Conservation (phyloP, 2,888 invertebrate species). For the Heterodera filipjevi region DNA sequence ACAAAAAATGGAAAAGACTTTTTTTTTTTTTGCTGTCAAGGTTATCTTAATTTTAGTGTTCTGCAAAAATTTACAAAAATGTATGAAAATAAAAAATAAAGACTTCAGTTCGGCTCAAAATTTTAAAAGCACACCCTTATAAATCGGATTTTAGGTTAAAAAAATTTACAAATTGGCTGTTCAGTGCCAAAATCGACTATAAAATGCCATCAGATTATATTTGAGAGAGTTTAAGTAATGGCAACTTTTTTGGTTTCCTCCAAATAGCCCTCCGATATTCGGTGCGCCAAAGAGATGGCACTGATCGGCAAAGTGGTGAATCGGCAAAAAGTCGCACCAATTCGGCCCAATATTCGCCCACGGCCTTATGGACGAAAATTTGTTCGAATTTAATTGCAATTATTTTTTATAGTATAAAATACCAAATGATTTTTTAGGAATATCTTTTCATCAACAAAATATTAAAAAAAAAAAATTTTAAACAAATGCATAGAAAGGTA, state of each 20-base stretch:
- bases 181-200: background rate
- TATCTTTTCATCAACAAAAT: too few relatives aligned
- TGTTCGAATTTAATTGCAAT: background rate
- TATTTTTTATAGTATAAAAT: background rate
- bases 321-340: conserved; percentile 66
- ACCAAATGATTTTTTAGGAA: too few relatives aligned
- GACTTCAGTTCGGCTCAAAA: too few relatives aligned
- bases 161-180: conserved; percentile 11
- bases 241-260: conserved; percentile 35
- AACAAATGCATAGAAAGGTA: too few relatives aligned
- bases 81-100: too few relatives aligned
- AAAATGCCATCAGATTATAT: background rate
- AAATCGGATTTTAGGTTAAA: too few relatives aligned
- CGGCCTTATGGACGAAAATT: conserved; percentile 63
- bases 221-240: background rate
- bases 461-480: too few relatives aligned
- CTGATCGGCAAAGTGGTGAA: conserved; percentile 67
- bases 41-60: too few relatives aligned
- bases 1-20: too few relatives aligned
- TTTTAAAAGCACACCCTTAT: too few relatives aligned
- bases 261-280: conserved; percentile 35
- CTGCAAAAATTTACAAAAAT: too few relatives aligned
- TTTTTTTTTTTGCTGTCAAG: too few relatives aligned
- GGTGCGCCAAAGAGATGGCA: conserved; percentile 54
- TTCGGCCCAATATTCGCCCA: conserved; percentile 66